Evolutionary conservation across 2,888 invertebrate genomes (phyloP), one percentile per base, ranked within the genome.

Genomic region (Tigriopus californicus): DNA sequence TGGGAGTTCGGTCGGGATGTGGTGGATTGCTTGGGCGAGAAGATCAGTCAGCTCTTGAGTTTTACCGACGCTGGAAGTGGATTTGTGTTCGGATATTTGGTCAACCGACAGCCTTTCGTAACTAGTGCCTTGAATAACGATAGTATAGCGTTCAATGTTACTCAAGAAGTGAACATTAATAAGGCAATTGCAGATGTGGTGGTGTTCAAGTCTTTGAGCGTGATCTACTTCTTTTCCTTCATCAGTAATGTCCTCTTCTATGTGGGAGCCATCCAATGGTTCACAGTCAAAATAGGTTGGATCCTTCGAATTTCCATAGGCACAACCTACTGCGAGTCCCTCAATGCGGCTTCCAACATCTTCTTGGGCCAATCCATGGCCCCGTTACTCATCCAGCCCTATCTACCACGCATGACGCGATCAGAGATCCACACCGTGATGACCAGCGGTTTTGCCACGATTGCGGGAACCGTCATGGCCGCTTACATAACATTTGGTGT

Each of bases 391-490:
- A 81, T 97, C 60, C 81, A 84, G 66, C 92, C 94, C 0, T 94
- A 91, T 66, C 71, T 97, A 11, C 69, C 77, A 13, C 72, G 80
- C 61, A 75, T 95, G 69, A 97, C 97, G 0, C 77, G 79, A 25
- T 94, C 92, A 0, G 97, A 97, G 73, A 71, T 97, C 0, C 91
- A 94, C 70, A 82, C 92, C 0, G 78, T 98, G 13, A 87, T 95
- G 87, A 80, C 87, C 0, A 86, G 88, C 0, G 95, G 95, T 4
- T 94, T 94, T 72, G 89, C 94, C 0, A 90, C 92, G 0, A 91
- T 95, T 10, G 91, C 94, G 42, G 88, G 83, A 13, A 83, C 89
- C 1, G 89, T 94, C 1, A 73, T 97, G 67, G 94, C 91, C 0
- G 88, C 92, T 0, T 97, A 92, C 70, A 86, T 94, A 58, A 78